Conservation (phyloP, 2,797 vertebrate species). For the Esox masquinongy region DNA sequence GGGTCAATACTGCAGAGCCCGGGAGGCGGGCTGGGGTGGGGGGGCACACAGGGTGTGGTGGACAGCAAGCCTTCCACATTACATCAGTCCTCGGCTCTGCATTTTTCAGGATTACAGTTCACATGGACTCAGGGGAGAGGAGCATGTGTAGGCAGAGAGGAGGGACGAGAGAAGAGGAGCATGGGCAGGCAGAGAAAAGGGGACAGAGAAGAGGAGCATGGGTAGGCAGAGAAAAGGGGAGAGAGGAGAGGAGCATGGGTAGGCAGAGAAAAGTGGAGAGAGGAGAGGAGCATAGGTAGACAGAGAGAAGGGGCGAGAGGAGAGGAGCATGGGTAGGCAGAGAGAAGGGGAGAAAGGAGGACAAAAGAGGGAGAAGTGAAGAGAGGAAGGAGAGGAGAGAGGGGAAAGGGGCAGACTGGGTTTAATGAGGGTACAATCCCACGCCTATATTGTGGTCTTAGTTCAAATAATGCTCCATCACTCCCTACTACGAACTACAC, state of each 20-base stretch:
- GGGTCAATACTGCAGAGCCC: constrained; percentile 54
- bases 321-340: background rate
- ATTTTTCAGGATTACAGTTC: background rate
- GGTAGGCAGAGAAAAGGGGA: background rate
- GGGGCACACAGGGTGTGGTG: background rate
- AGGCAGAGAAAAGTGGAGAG: background rate
- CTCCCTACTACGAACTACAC: no score
- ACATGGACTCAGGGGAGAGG: background rate
- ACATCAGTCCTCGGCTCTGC: constrained; percentile 8
- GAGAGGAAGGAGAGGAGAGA: no score
- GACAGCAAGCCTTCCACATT: constrained; percentile 3
- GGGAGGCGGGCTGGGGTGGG: no score
- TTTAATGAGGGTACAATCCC: no score
- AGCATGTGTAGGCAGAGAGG: background rate
- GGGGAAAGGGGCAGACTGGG: no score
- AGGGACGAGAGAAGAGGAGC: background rate
- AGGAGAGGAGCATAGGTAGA: background rate
- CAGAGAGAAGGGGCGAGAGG: background rate
- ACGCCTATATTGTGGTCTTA: no score
- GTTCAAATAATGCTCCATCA: no score
- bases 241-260: background rate
- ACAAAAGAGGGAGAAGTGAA: no score
- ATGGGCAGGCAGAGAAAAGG: background rate
- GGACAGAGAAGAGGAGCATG: background rate
- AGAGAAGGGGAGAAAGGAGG: background rate